Base-by-base conservation (phyloP, 2,797 vertebrate species). In the Rhyacichthys aspro region DNA sequence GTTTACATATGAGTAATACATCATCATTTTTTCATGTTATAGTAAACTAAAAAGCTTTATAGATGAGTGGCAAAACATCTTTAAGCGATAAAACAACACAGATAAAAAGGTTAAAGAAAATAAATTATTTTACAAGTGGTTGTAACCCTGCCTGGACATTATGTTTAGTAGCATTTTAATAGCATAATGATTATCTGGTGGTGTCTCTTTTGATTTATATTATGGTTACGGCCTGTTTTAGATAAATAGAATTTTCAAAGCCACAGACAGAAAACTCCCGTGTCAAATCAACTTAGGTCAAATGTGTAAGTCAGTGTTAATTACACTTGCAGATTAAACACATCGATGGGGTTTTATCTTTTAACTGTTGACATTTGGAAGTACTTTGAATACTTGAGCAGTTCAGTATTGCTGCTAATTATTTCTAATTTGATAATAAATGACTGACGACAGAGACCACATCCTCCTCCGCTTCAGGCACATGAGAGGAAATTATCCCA, bases 401-500 rank as follows among this genome's bases (percentile, higher is more conserved):
- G 38, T 46, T 76, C 23, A 14, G 28, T 55, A 69, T 55, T 60
- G 23, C 43, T 15, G 28, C 58, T 70, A 7, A 68, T 67, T 43
- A 56, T 55, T 23, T 58, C 15, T 48, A 75, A 85, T 76, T 34
- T 46, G n/a, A 89, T 86, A 84, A 78, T 7, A 44, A 42, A 67
- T 76, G 77, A 84, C 43, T 62, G 54, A 70, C 33, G 53, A 55
- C 34, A 18, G 54, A 62, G 64, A 74, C 71, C 70, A 70, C 79
- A 77, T 83, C 81, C 83, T 83, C 63, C 67, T 64, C 65, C 10
- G 8, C 59, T 72, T 71, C 55, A 67, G 81, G 76, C 67, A 72
- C 70, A 72, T 10, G 3, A 70, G 55, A 83, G 81, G 84, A 83
- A 81, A 90, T 76, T 57, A 88, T 81, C 53, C 69, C 19, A 37